phyloP scores from a whole-genome alignment of 30 jellyfish, hydroid and myxozoan species.

The Cassiopea xamachana region DNA sequence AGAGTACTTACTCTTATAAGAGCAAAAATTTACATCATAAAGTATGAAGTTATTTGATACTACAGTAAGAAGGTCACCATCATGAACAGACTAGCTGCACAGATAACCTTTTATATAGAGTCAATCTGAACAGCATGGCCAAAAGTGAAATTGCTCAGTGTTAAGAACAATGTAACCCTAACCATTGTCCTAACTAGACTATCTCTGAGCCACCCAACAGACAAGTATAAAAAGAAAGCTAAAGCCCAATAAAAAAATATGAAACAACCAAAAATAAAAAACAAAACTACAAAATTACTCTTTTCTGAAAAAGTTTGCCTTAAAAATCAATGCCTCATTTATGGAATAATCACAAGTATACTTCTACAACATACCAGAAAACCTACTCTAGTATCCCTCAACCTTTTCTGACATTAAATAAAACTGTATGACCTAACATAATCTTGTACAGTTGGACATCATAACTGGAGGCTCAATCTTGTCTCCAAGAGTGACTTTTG shows the following conservation, averaged over 20 bases:
- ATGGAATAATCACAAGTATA: not conserved
- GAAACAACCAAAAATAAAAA: not conserved
- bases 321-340: not conserved
- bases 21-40: no score
- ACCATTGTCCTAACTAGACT: no score
- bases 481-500: constrained; percentile 45
- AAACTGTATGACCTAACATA: constrained; percentile 1
- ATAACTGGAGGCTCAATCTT: constrained; percentile 26
- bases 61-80: no score
- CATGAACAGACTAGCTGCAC: no score
- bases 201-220: no score
- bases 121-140: no score
- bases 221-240: not conserved
- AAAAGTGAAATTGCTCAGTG: no score
- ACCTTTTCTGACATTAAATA: constrained; percentile 20
- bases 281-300: not conserved
- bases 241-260: not conserved
- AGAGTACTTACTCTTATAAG: no score
- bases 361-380: not conserved
- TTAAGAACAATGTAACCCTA: no score
- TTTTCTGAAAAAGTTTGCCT: not conserved
- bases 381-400: not conserved
- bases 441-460: constrained; percentile 62
- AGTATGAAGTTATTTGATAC: no score
- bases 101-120: no score